These are phyloP conservation scores for Danio rerio DNA, from an alignment of 2,113 vertebrate genomes.

Conservation along the genomic window DNA sequence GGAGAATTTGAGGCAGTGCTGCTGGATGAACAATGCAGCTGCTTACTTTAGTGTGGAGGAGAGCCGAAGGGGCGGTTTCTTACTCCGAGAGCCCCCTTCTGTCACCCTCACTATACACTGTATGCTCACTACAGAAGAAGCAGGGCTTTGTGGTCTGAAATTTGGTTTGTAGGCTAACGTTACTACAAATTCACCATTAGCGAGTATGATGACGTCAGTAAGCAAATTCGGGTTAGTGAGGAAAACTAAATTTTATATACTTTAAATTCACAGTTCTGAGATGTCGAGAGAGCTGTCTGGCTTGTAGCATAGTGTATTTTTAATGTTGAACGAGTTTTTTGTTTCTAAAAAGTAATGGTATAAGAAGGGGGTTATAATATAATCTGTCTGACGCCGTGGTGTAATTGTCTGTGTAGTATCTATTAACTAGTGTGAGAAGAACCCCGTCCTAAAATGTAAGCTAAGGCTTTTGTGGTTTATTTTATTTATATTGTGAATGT, in stretches of 20 bases:
- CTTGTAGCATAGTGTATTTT: neutral
- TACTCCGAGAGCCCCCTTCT: neutral
- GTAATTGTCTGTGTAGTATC: too few species aligned
- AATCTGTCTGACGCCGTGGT: too few species aligned
- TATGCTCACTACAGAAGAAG: neutral
- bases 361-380: too few species aligned
- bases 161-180: too few species aligned
- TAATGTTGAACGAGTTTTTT: too few species aligned
- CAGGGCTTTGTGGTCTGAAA: neutral
- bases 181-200: too few species aligned
- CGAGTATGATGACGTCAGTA: neutral
- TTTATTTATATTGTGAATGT: too few species aligned
- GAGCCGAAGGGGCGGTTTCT: constrained; percentile 9
- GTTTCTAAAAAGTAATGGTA: too few species aligned
- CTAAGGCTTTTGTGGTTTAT: too few species aligned
- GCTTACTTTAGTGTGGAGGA: constrained; percentile 2
- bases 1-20: neutral
- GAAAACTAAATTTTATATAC: neutral
- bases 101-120: neutral
- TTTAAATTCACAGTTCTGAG: neutral
- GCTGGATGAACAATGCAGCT: constrained; percentile 10
- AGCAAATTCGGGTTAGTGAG: neutral
- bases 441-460: too few species aligned
- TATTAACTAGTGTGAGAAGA: too few species aligned
- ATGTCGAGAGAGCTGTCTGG: neutral